These are phyloP conservation scores for Hippopotamus amphibius DNA, from an alignment of 2,113 vertebrate species.

Conservation along the genomic window DNA sequence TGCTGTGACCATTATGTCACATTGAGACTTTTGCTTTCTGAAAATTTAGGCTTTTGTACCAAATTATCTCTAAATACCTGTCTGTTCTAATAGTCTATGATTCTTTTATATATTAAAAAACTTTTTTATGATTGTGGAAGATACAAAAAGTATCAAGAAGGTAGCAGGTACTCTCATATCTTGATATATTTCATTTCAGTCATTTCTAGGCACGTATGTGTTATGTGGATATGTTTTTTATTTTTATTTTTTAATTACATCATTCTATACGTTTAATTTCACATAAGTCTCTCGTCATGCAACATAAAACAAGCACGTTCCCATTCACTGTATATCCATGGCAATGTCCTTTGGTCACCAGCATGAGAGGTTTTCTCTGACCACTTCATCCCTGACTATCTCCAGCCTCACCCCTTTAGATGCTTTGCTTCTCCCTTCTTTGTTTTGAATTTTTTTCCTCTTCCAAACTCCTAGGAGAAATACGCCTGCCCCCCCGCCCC, in stretches of 20 bases:
- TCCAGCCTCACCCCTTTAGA: background rate
- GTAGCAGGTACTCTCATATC: background rate
- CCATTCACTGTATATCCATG: background rate
- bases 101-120: background rate
- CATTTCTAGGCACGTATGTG: background rate
- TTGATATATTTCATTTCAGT: background rate
- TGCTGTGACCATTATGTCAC: background rate
- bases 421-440: background rate
- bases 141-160: background rate
- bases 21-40: background rate
- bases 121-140: background rate
- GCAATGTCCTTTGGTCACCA: background rate
- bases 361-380: background rate
- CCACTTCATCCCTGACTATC: background rate
- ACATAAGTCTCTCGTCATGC: background rate
- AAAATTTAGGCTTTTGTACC: background rate
- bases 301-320: background rate
- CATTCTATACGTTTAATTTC: background rate
- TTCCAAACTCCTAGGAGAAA: background rate
- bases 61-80: background rate
- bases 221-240: background rate
- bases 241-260: background rate
- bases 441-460: background rate
- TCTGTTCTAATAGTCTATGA: background rate
- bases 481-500: fast-evolving